Conservation (phyloP, 92 coral and sea anemone species). For the Actinostola sp. region DNA sequence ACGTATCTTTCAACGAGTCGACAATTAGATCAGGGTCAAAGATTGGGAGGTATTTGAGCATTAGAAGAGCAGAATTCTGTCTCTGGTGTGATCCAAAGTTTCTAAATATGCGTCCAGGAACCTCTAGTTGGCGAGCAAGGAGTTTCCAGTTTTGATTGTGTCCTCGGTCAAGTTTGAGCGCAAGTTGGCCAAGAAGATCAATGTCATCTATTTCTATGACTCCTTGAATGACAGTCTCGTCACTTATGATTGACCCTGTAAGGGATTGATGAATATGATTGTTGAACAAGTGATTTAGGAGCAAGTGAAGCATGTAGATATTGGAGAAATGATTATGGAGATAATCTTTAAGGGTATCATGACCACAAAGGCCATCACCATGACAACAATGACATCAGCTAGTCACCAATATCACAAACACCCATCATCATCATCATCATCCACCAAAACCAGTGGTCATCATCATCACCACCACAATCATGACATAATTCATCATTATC, state of each 20-base stretch:
- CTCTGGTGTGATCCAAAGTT: conserved; percentile 75
- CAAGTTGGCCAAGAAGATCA: conserved; percentile 68
- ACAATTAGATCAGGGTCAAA: conserved; percentile 80
- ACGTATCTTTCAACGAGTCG: conserved; percentile 56
- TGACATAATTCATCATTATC: too few relatives aligned
- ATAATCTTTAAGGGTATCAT: too few relatives aligned
- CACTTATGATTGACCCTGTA: conserved; percentile 67
- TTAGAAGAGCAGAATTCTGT: conserved; percentile 69
- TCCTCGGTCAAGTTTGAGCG: conserved; percentile 67
- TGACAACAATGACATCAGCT: too few relatives aligned
- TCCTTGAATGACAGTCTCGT: conserved; percentile 69
- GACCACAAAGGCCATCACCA: too few relatives aligned
- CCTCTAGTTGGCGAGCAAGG: conserved; percentile 67
- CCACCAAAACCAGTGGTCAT: too few relatives aligned
- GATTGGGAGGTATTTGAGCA: conserved; percentile 81
- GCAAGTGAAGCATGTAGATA: too few relatives aligned
- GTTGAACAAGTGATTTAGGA: too few relatives aligned
- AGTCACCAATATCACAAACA: too few relatives aligned
- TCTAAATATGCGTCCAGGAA: conserved; percentile 74
- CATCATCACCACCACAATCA: too few relatives aligned
- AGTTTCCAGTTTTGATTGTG: conserved; percentile 64
- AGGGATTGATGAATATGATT: too few relatives aligned
- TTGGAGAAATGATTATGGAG: too few relatives aligned
- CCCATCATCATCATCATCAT: too few relatives aligned
- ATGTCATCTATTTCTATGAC: conserved; percentile 73